A percentile compares a stretch with the other conserved stretches of the same genome.
Evolutionary conservation across 1,140 invertebrate genomes (phyloP).

Genomic region (Aethina tumida): DNA sequence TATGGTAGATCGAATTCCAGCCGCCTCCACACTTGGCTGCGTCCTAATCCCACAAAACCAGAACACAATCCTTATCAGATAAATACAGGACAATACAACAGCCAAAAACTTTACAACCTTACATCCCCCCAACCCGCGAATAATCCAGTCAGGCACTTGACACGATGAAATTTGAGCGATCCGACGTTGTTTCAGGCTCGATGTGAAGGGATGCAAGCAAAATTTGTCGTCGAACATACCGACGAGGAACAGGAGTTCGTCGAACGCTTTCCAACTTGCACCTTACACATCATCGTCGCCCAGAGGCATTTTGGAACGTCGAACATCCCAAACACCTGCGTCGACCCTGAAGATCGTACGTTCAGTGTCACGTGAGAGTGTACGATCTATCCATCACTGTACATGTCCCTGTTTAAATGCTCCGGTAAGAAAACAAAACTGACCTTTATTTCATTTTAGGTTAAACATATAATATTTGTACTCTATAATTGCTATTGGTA

Average conservation of each 20-base stretch:
- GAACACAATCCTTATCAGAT: too few relatives aligned
- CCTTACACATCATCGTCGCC: conserved; percentile 40
- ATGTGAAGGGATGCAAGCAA: conserved; percentile 41
- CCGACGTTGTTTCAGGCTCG: conserved; percentile 35
- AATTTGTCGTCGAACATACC: conserved; percentile 38
- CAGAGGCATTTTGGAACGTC: conserved; percentile 48
- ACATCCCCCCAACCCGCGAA: too few relatives aligned
- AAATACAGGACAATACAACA: too few relatives aligned
- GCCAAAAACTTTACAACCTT: too few relatives aligned
- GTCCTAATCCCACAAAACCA: too few relatives aligned
- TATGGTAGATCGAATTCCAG: too few relatives aligned
- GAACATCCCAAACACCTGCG: conserved; percentile 65
- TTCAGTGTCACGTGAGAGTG: conserved; percentile 62
- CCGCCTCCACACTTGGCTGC: too few relatives aligned
- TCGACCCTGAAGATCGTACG: conserved; percentile 61
- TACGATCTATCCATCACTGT: conserved; percentile 53
- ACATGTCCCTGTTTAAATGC: conserved; percentile 42
- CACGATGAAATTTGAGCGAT: too few relatives aligned
- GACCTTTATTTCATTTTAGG: too few relatives aligned
- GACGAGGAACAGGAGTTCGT: conserved; percentile 41
- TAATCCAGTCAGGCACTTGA: too few relatives aligned
- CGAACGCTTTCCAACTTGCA: conserved; percentile 47
- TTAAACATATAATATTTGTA: too few relatives aligned
- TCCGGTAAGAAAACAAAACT: conserved; percentile 36
- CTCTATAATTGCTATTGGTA: too few relatives aligned